phyloP scores from a whole-genome alignment of 2,888 invertebrate species.

The Pachydiplax longipennis region DNA sequence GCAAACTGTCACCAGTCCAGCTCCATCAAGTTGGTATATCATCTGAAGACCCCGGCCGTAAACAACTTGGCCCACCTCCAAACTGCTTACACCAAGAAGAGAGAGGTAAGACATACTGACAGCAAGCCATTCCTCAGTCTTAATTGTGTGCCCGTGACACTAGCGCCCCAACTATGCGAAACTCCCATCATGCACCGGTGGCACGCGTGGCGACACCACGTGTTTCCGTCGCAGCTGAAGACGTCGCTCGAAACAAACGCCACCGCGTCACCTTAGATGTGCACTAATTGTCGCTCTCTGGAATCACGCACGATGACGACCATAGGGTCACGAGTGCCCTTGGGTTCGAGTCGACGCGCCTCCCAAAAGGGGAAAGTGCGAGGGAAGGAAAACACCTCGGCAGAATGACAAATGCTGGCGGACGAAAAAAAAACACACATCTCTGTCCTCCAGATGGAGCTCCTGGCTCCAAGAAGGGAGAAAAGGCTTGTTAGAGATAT shows the following conservation, averaged over 20 bases:
- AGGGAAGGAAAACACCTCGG: neutral
- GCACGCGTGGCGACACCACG: neutral
- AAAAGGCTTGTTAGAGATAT: neutral
- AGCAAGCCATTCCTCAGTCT: too few species aligned
- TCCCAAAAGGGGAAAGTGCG: neutral
- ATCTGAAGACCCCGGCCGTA: too few species aligned
- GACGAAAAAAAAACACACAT: neutral
- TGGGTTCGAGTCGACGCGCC: neutral
- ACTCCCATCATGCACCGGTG: too few species aligned
- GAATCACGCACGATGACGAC: neutral
- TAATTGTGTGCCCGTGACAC: too few species aligned
- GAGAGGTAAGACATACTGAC: too few species aligned
- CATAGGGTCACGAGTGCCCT: neutral
- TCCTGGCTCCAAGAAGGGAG: neutral
- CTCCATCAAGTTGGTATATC: too few species aligned
- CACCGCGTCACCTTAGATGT: neutral
- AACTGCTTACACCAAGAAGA: too few species aligned
- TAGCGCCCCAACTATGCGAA: too few species aligned
- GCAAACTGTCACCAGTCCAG: too few species aligned
- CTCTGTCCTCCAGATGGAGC: neutral
- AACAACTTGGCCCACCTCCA: too few species aligned
- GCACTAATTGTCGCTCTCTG: neutral
- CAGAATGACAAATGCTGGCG: constrained; percentile 10
- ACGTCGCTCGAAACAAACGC: neutral
- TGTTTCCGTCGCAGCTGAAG: neutral